Base-by-base conservation (phyloP, 1,140 invertebrate species). In the Drosophila athabasca region DNA sequence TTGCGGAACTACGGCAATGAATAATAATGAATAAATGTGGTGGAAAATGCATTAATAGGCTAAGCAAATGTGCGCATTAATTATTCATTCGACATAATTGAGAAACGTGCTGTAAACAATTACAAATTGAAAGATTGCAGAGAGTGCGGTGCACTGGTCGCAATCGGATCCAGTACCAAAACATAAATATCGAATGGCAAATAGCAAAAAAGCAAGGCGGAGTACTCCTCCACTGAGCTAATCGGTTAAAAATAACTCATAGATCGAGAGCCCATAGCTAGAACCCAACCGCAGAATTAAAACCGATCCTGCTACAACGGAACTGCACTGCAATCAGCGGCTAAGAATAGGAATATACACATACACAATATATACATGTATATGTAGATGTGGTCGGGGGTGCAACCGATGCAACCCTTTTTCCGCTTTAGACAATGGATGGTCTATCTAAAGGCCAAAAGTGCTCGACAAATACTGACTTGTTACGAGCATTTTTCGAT, bases 1-100 rank as follows among this genome's bases (percentile, higher is more conserved):
- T 79, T 52, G 80, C 80, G 79, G 80, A 83, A 83, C 76, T 71
- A 44, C 71, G 53, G 49, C 79, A 84, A 84, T 83, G 79, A 83
- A 76, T 75, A 84, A 79, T 71, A 82, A 83, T 83, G 64, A 78
- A 79, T 83, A 71, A 74, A 79, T 75, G 79, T 75, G 52, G 52
- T 76, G 75, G 70, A 53, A 83, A 84, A 62, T 84, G 75, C 79
- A 82, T 79, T 83, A 62, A 70, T 66, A 65, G 59, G 65, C 74
- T 68, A 74, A 57, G 44, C 58, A 50, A 73, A 57, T 77, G 79
- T 45, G 68, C 59, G 66, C 45, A 57, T 60, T 62, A 76, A 64
- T 76, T 67, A 83, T 83, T 71, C 75, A 83, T 66, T 83, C 60
- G 66, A 58, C 57, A 59, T 58, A 69, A 75, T 69, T 74, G 62